Base-by-base conservation (phyloP, 2,797 vertebrate genomes). In the Pseudochaenichthys georgianus region DNA sequence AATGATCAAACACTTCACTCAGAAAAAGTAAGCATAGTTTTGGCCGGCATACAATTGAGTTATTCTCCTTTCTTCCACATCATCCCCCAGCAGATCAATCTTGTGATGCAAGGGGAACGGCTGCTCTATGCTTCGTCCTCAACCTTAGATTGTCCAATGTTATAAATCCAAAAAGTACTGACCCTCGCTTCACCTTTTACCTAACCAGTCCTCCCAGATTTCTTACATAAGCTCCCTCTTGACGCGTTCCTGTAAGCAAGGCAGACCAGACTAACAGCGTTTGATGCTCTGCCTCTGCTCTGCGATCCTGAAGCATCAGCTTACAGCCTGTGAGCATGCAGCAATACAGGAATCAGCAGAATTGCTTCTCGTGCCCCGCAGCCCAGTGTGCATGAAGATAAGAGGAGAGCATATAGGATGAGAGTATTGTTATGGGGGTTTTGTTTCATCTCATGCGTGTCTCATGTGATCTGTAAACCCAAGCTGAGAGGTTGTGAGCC, bases 251-350 rank as follows among this genome's bases (percentile, higher is more conserved):
- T 77, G 80, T 77, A 70, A 78, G 74, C 76, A 70, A 85, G 55
- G 64, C 51, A 57, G 69, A 68, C 42, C 55, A 75, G 55, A 54
- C 65, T 73, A 75, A 88, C 79, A 41, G 57, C 41, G 70, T 87
- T 86, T 90, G 84, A 93, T 88, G 73, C 75, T 78, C 71, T 86
- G 81, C 77, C 70, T 60, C 73, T 68, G 65, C 79, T 78, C 66
- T 85, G 70, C 87, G 83, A 50, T 87, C 87, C 62, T 79, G 58
- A 77, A 78, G 81, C 86, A 47, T 82, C 82, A 38, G 77, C 80
- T 91, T 64, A 68, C 71, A 87, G 66, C 53, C 75, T 28, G 75
- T 73, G 48, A 65, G 72, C 84, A 71, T 46, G 78, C 52, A 76
- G 63, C 51, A 70, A 73, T 45, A 54, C 31, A 48, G 65, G n/a